Percentiles rank a stretch among this genome's conserved stretches.
Evolutionary conservation across 2,888 invertebrate species (phyloP).

Genomic region (Drosophila rubida): DNA sequence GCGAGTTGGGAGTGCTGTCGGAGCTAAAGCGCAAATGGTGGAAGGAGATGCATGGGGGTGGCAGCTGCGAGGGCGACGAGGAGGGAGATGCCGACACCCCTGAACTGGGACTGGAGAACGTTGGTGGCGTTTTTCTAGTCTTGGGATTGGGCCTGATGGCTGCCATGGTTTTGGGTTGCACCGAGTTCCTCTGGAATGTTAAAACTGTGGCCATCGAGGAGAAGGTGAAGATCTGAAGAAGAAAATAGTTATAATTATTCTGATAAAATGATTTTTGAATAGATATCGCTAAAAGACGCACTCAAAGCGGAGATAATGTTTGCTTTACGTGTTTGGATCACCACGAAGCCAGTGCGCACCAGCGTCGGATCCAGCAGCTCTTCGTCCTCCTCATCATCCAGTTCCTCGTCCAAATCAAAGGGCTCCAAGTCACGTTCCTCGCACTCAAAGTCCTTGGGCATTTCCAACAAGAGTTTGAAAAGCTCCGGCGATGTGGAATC

Average conservation of each 20-base stretch:
- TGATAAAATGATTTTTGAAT: no score
- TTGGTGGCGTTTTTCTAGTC: conserved; percentile 96
- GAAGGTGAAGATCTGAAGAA: conserved; percentile 89
- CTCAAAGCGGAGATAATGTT: conserved; percentile 89
- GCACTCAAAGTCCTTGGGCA: conserved; percentile 67
- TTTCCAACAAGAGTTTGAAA: conserved; percentile 76
- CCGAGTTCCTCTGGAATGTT: conserved; percentile 94
- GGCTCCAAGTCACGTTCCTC: conserved; percentile 66
- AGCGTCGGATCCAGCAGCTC: conserved; percentile 72
- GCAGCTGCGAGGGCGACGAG: conserved; percentile 71
- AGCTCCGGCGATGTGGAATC: conserved; percentile 68
- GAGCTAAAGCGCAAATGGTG: conserved; percentile 96
- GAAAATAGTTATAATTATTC: no score
- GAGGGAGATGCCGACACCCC: conserved; percentile 77
- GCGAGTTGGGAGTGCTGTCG: conserved; percentile 93
- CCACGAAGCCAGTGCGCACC: conserved; percentile 88
- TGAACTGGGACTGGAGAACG: conserved; percentile 87
- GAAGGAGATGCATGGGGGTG: conserved; percentile 88
- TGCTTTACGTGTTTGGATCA: conserved; percentile 90
- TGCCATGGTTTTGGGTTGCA: conserved; percentile 90
- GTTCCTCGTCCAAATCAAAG: conserved; percentile 53
- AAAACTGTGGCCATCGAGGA: conserved; percentile 91
- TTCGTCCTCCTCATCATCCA: conserved; percentile 60
- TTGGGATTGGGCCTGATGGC: conserved; percentile 90
- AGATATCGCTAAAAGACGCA: conserved; percentile 90